These are phyloP conservation scores for Atethmia centrago DNA, from an alignment of 2,888 invertebrate species.

Conservation along the genomic window DNA sequence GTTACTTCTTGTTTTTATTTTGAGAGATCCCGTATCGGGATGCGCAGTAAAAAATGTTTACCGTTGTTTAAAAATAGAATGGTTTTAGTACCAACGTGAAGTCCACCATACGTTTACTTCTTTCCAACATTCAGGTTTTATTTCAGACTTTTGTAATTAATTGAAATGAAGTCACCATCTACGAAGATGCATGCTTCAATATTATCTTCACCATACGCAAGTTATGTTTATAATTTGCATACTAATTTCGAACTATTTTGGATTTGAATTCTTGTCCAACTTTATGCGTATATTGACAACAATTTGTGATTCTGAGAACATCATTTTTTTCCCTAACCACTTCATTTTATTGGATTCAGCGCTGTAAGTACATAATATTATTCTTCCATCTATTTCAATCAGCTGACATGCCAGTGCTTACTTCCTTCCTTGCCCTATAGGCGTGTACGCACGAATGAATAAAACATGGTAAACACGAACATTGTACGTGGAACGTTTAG, in stretches of 20 bases:
- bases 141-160: neutral
- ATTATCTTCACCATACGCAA: neutral
- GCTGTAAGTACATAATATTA: neutral
- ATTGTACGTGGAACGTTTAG: no score
- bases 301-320: neutral
- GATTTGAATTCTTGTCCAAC: neutral
- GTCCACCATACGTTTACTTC: slow-evolving; percentile 3
- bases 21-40: neutral
- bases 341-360: neutral
- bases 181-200: neutral
- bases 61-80: slow-evolving; percentile 34
- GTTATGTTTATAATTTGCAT: neutral
- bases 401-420: neutral
- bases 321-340: neutral
- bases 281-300: no score
- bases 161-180: neutral
- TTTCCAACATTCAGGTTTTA: neutral
- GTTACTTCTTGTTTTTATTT: slow-evolving; percentile 39
- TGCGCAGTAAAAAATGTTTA: slow-evolving; percentile 22
- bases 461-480: no score
- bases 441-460: no score
- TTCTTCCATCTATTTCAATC: neutral
- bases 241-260: neutral
- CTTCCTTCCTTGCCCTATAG: neutral
- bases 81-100: slow-evolving; percentile 37